Evolutionary conservation across 2,888 invertebrate genomes (phyloP).

Genomic region (Drosophila paracracens): DNA sequence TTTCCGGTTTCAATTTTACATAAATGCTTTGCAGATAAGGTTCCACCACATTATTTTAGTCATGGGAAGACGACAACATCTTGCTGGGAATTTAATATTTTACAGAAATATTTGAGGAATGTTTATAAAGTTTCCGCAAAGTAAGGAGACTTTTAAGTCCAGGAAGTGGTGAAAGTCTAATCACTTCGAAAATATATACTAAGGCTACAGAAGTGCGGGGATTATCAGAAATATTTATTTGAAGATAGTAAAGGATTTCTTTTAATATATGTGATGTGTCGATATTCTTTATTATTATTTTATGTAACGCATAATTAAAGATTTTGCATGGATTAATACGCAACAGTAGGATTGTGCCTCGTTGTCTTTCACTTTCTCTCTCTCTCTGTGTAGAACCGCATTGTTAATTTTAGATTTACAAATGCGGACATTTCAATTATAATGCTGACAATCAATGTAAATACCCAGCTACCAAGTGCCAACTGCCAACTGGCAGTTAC

Average conservation of each 20-base stretch:
- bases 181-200: background rate
- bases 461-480: background rate
- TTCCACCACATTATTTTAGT: slow-evolving; percentile 48
- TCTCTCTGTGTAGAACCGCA: slow-evolving; percentile 3
- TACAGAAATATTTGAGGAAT: background rate
- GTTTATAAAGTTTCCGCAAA: background rate
- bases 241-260: background rate
- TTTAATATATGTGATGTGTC: background rate
- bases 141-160: background rate
- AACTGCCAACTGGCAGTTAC: slow-evolving; percentile 4
- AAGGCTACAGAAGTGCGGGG: background rate
- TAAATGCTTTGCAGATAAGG: slow-evolving; percentile 52
- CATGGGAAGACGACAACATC: slow-evolving; percentile 2
- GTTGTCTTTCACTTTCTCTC: too few species aligned
- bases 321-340: background rate
- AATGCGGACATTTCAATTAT: slow-evolving; percentile 62
- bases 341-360: background rate
- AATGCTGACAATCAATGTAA: slow-evolving; percentile 11
- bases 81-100: background rate
- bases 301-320: background rate
- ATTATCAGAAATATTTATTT: background rate
- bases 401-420: slow-evolving; percentile 35
- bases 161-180: background rate
- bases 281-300: background rate
- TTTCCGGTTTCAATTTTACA: slow-evolving; percentile 73